These are phyloP conservation scores for Aricia agestis DNA, from an alignment of 1,140 invertebrate genomes.

Conservation along the genomic window DNA sequence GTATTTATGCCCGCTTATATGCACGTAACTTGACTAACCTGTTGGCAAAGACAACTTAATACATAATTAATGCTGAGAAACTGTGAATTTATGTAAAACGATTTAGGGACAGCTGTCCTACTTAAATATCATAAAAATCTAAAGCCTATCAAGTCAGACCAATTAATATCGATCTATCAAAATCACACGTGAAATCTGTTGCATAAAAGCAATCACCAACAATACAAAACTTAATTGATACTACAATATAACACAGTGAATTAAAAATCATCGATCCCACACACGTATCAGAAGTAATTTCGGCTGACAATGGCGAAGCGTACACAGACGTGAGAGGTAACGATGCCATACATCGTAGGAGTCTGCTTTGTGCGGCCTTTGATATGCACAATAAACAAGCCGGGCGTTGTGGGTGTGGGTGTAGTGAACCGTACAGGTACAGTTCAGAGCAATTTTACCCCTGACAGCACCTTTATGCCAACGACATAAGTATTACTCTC, in stretches of 20 bases:
- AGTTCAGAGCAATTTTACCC: neutral
- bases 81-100: too few relatives aligned
- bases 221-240: neutral
- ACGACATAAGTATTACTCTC: too few relatives aligned
- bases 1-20: neutral
- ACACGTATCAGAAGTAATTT: neutral
- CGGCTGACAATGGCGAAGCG: conserved; percentile 5
- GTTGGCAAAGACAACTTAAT: neutral
- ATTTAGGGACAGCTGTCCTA: neutral
- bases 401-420: conserved; percentile 37
- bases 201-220: neutral
- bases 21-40: neutral
- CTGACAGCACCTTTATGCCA: too few relatives aligned
- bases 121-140: neutral
- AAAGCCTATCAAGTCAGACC: too few relatives aligned
- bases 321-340: conserved; percentile 29
- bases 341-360: conserved; percentile 29
- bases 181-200: neutral
- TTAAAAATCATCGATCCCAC: neutral
- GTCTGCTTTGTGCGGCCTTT: conserved; percentile 48
- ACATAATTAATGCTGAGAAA: neutral
- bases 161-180: too few relatives aligned
- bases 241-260: neutral
- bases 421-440: conserved; percentile 40
- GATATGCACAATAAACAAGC: conserved; percentile 50